Evolutionary conservation across 2,113 vertebrate genomes (phyloP).

Genomic region (Sminthopsis crassicaudata): DNA sequence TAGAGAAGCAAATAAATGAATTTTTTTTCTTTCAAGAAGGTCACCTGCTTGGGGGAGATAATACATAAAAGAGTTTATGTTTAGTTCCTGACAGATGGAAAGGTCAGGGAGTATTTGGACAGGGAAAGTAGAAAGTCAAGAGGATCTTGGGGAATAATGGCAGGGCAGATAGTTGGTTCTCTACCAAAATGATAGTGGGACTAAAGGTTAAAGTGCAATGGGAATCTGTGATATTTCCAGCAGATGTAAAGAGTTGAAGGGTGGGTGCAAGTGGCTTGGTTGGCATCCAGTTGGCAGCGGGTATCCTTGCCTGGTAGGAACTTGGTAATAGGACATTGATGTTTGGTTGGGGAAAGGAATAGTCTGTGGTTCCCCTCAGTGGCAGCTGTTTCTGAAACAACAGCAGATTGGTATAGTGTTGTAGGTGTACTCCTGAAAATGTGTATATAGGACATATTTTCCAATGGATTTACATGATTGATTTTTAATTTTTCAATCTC

Average conservation of each 20-base stretch:
- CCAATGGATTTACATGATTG: neutral
- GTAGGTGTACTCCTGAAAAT: neutral
- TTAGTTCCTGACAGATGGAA: neutral
- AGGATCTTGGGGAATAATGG: neutral
- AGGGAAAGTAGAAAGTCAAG: neutral
- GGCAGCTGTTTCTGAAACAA: neutral
- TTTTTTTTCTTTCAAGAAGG: neutral
- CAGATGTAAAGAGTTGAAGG: neutral
- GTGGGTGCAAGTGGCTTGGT: neutral
- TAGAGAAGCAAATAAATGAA: neutral
- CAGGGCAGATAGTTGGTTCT: neutral
- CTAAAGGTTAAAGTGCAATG: neutral
- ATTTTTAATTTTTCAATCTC: neutral
- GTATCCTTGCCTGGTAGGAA: neutral
- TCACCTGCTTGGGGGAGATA: neutral
- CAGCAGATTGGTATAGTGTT: neutral
- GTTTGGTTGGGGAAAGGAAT: neutral
- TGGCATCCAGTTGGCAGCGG: neutral
- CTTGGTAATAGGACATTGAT: neutral
- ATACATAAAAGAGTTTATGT: neutral
- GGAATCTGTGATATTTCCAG: neutral
- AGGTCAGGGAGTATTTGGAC: neutral
- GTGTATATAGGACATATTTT: neutral
- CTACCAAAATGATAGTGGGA: neutral
- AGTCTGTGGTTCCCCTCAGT: neutral